Evolutionary conservation across 2,113 vertebrate genomes (phyloP).

Genomic region (Vulpes vulpes): DNA sequence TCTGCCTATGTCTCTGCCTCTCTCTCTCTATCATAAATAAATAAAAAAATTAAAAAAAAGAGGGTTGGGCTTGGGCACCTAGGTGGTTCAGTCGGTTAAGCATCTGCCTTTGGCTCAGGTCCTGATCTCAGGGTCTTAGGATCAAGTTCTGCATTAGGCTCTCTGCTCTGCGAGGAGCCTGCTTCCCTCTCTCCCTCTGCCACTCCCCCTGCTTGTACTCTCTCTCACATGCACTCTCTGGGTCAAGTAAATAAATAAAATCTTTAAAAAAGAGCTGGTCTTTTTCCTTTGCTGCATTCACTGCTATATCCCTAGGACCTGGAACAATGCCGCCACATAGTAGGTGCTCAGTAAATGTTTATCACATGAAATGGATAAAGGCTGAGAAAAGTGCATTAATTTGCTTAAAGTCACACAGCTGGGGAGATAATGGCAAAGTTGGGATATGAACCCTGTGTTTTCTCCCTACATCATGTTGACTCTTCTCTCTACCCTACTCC

Average conservation of each 20-base stretch:
- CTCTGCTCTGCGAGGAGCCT: too few species aligned
- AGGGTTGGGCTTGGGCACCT: neutral
- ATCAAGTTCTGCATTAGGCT: too few species aligned
- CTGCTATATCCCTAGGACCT: neutral
- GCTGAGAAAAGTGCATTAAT: neutral
- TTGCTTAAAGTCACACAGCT: slow-evolving; percentile 49
- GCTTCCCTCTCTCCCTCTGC: too few species aligned
- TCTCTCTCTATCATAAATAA: too few species aligned
- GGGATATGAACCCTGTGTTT: slow-evolving; percentile 26
- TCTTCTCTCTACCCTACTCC: neutral
- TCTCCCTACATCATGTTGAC: neutral
- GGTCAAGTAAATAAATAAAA: too few species aligned
- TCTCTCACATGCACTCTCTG: too few species aligned
- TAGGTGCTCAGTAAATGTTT: slow-evolving; percentile 17
- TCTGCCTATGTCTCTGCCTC: too few species aligned
- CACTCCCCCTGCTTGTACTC: too few species aligned
- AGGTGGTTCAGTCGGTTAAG: too few species aligned
- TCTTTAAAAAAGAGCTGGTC: neutral
- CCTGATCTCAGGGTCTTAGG: too few species aligned
- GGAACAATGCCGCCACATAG: neutral
- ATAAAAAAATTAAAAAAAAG: neutral
- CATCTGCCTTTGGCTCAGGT: too few species aligned
- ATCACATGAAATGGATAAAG: slow-evolving; percentile 33
- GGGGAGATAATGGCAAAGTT: slow-evolving; percentile 30
- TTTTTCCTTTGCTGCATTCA: slow-evolving; percentile 42